Base-by-base conservation (phyloP, 2,888 invertebrate species). In the Oscheius sp. region DNA sequence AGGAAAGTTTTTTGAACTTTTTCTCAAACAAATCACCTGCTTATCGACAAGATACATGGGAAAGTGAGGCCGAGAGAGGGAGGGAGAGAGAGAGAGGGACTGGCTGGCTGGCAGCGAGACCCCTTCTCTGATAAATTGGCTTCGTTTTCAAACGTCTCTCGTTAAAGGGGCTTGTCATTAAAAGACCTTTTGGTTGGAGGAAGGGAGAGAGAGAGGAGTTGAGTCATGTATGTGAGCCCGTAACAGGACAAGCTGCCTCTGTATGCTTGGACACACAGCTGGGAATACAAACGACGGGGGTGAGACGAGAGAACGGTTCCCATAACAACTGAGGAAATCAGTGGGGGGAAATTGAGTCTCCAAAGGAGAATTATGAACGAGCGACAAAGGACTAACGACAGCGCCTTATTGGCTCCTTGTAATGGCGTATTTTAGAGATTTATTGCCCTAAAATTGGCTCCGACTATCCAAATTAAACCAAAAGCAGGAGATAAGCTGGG, bases 191-290 rank as follows among this genome's bases (percentile, higher is more conserved):
- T 42, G 29, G 12, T 15, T 15, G 23, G n/a, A 31, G 29, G 29
- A 45, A 61, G 33, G 8, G 33, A 33, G 5, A 17, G 31, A 53
- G 53, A 53, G 27, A n/a, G 27, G 23, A 53, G 29, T 6, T 39
- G 58, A 61, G 23, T 61, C 61, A 61, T 61, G 61, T 42, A 6
- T 17, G 23, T n/a, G 23, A 57, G 23, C 45, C 17, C 45, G 27
- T 31, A 31, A 55, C 33, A 20, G 37, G 52, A 29, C 10, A n/a
- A n/a, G n/a, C 27, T 4, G 8, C 37, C 20, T 15, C 27, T 58
- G 58, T 58, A 34, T 58, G 58, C n/a, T n/a, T 58, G 25, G 39
- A 58, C 58, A 61, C 31, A 61, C 61, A 61, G 61, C 61, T 61
- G 61, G n/a, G 25, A 20, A 39, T 31, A 61, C 61, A 45, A 12